Evolutionary conservation across 2,797 vertebrate genomes (phyloP), one percentile per base, ranked within the genome.

Genomic region (Poecilia velifera): DNA sequence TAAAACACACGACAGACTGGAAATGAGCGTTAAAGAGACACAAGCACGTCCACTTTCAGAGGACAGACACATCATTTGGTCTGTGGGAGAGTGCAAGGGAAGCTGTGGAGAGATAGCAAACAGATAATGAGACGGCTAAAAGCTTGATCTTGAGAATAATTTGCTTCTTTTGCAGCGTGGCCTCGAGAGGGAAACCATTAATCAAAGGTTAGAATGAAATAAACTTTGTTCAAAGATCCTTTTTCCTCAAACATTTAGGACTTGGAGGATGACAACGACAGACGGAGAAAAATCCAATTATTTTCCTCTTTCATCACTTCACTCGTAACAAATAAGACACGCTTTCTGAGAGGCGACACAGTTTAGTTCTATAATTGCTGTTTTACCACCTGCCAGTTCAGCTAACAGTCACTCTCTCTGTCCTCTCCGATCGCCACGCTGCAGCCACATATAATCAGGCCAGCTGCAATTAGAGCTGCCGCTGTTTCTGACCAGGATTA

Each of bases 351-450:
- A 91, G 88, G 89, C 84, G 84, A 86, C 89, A 90, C 82, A 88
- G 90, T 94, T 93, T 92, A 88, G 89, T 84, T 91, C 87, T 90
- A 93, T 94, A 94, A 95, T 94, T 94, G 91, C 90, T 92, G 91
- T 94, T 95, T 91, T 89, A 90, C 88, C 92, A 93, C 91, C 92
- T 93, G 91, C 90, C 90, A 90, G 90, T 88, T 93, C 78, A 81
- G 79, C 89, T 85, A 82, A 86, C 88, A 87, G 89, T 90, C 90
- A 68, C 80, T 90, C 85, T 87, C 82, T 82, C 76, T 36, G 84
- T 90, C 88, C 72, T 79, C 82, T 41, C 53, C 57, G 80, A 80
- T 84, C 82, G 34, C 72, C 59, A 28, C 73, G 22, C 86, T 88
- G 81, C 51, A 78, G 79, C 79, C 79, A n/a, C 0, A 84, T 74